Evolutionary conservation across 2,113 vertebrate genomes (phyloP).

Genomic region (Hydrolagus affinis): DNA sequence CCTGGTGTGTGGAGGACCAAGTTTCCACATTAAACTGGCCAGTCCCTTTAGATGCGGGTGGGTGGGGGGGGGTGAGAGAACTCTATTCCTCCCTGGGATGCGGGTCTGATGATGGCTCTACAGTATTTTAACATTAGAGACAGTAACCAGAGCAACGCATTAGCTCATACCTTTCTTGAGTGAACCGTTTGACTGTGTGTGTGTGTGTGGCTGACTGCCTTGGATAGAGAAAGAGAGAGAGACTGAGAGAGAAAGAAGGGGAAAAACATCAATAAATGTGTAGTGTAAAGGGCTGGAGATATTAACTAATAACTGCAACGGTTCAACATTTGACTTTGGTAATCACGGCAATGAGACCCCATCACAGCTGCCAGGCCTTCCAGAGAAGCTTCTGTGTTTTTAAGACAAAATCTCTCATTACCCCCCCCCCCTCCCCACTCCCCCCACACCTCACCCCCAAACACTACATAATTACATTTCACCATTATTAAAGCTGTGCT

Average conservation of each 20-base stretch:
- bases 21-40: background rate
- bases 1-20: background rate
- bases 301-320: slow-evolving; percentile 51
- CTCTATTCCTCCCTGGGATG: background rate
- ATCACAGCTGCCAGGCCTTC: slow-evolving; percentile 53
- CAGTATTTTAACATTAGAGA: slow-evolving; percentile 49
- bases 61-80: background rate
- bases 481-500: slow-evolving; percentile 13
- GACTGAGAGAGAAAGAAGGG: slow-evolving; percentile 17
- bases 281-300: slow-evolving; percentile 48
- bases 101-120: slow-evolving; percentile 24
- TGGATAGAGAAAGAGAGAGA: background rate
- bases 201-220: slow-evolving; percentile 34
- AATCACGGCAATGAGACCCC: slow-evolving; percentile 50
- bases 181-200: slow-evolving; percentile 48
- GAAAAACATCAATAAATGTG: slow-evolving; percentile 49
- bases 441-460: too few relatives aligned
- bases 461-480: slow-evolving; percentile 11
- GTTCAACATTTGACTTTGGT: slow-evolving; percentile 60
- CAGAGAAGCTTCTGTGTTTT: slow-evolving; percentile 32
- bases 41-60: background rate
- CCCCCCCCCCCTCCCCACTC: too few relatives aligned
- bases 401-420: slow-evolving; percentile 24
- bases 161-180: slow-evolving; percentile 44
- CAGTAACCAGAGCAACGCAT: slow-evolving; percentile 53